These are phyloP conservation scores for Indri indri DNA, from an alignment of 2,113 vertebrate genomes.

Conservation along the genomic window DNA sequence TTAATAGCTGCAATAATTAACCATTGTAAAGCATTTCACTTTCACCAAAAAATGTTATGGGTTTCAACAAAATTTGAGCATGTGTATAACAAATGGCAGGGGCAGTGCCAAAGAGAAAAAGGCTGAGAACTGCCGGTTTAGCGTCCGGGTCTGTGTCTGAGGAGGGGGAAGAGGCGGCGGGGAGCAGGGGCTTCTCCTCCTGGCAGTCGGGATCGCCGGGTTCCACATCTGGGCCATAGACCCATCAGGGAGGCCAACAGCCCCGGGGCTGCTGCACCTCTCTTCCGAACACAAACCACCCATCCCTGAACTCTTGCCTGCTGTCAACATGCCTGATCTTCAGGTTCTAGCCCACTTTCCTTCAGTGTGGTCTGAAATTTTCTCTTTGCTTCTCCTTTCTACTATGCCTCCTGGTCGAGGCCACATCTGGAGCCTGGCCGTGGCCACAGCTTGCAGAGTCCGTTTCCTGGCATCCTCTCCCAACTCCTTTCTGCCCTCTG, in stretches of 20 bases:
- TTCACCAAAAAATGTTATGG: not conserved
- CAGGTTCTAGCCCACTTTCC: not conserved
- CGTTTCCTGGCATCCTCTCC: not conserved
- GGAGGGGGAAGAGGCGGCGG: rapidly evolving
- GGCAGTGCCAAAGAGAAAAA: not conserved
- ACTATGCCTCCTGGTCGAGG: not conserved
- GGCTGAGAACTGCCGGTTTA: not conserved
- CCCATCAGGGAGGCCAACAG: not conserved
- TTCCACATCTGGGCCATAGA: not conserved
- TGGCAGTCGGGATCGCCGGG: not conserved
- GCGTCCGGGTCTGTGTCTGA: rapidly evolving
- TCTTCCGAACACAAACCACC: not conserved
- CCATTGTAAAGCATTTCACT: not conserved
- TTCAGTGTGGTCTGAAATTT: not conserved
- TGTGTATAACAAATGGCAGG: not conserved
- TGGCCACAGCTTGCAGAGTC: not conserved
- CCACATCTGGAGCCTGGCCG: not conserved
- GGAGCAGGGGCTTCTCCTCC: not conserved
- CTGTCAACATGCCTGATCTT: not conserved
- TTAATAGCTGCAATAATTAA: not conserved
- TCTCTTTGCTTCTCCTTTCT: not conserved
- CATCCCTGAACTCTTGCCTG: not conserved
- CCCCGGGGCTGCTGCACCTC: rapidly evolving
- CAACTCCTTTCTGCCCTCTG: not conserved
- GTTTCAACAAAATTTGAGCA: not conserved